These are phyloP conservation scores for Microctonus brassicae DNA, from an alignment of 2,888 invertebrate genomes.

Conservation along the genomic window DNA sequence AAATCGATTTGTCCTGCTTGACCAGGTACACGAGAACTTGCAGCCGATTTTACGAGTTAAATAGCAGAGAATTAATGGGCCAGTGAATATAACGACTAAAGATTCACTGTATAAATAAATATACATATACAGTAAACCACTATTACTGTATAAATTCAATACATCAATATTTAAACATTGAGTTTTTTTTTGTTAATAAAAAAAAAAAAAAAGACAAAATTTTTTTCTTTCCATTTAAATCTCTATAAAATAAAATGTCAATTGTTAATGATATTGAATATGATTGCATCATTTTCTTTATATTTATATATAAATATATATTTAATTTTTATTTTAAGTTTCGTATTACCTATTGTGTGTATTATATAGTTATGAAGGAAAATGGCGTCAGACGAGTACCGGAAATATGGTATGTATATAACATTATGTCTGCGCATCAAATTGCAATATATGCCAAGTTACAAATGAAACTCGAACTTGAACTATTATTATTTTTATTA, in stretches of 20 bases:
- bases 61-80: conserved; percentile 6
- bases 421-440: neutral
- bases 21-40: neutral
- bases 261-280: neutral
- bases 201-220: neutral
- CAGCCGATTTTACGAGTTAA: conserved; percentile 7
- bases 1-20: conserved; percentile 12
- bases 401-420: neutral
- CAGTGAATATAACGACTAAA: neutral
- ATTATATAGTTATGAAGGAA: neutral
- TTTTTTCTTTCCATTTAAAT: neutral
- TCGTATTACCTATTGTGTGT: neutral
- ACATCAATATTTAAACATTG: neutral
- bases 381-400: neutral
- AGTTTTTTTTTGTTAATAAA: neutral
- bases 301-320: too few species aligned
- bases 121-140: neutral
- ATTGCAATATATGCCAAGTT: neutral
- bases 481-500: neutral
- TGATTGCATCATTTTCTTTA: neutral
- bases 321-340: neutral
- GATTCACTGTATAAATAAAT: too few species aligned
- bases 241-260: neutral
- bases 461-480: neutral
- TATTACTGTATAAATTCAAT: neutral